phyloP scores from a whole-genome alignment of 35 echinoderm and acorn worm genomes.

The Holothuria glaberrima region DNA sequence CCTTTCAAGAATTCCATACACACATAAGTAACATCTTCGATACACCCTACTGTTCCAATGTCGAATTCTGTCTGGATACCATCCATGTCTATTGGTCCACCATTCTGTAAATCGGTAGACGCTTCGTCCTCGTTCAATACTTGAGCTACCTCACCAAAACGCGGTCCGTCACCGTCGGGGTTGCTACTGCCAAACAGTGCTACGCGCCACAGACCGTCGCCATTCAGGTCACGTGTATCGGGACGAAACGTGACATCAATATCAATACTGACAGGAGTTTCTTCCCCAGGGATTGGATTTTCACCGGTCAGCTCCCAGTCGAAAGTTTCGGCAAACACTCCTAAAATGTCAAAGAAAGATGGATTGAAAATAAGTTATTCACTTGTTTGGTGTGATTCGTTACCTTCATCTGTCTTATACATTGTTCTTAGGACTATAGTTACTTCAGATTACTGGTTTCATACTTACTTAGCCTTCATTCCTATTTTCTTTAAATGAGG shows the following conservation, averaged over 20 bases:
- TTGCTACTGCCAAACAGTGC: conserved; percentile 79
- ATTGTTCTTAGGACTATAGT: not conserved
- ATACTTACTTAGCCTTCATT: not conserved
- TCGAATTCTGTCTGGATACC: conserved; percentile 81
- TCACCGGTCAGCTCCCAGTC: conserved; percentile 60
- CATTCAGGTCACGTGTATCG: conserved; percentile 46
- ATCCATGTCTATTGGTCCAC: conserved; percentile 38
- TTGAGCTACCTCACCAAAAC: conserved; percentile 64
- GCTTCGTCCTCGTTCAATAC: conserved; percentile 52
- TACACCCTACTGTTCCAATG: conserved; percentile 77
- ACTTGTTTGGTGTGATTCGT: not conserved
- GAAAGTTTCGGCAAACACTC: conserved; percentile 68
- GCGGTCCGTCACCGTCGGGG: conserved; percentile 58
- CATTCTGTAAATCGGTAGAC: conserved; percentile 39
- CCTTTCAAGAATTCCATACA: conserved; percentile 90
- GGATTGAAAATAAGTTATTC: not conserved
- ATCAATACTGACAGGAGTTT: conserved; percentile 65
- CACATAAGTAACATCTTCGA: conserved; percentile 64
- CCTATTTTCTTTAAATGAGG: not conserved
- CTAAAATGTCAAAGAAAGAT: conserved; percentile 31
- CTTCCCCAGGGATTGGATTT: conserved; percentile 66
- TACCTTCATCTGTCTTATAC: not conserved
- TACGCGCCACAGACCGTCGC: conserved; percentile 71
- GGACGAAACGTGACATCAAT: conserved; percentile 65
- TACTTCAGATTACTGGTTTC: not conserved